Percentiles rank a stretch among this genome's conserved stretches.
phyloP scores from a whole-genome alignment of 2,888 invertebrate genomes.

The Synanthedon vespiformis region DNA sequence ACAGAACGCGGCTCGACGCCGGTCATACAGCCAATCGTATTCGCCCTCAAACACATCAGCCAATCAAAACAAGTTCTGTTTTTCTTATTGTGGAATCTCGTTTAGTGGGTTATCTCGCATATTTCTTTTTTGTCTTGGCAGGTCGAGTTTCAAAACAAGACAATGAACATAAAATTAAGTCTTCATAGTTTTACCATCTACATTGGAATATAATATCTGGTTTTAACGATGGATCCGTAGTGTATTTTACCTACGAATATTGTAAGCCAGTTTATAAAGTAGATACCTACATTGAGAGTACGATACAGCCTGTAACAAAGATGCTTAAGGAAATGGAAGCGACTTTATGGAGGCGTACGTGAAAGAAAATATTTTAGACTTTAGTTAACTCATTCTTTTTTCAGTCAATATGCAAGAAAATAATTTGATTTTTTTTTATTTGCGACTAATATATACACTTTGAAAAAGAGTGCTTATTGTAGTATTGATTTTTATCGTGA shows the following conservation, averaged over 20 bases:
- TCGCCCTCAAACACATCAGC: constrained; percentile 37
- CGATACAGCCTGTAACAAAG: background rate
- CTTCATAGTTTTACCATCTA: background rate
- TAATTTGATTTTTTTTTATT: too few relatives aligned
- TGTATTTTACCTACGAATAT: background rate
- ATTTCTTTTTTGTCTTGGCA: constrained; percentile 44
- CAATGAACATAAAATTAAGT: background rate
- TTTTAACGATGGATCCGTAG: background rate
- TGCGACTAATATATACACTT: too few relatives aligned
- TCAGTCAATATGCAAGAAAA: too few relatives aligned
- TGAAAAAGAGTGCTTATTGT: too few relatives aligned
- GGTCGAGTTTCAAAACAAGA: constrained; percentile 28
- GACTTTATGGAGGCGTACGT: background rate
- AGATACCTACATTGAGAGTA: background rate
- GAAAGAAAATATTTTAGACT: too few relatives aligned
- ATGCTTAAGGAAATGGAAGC: constrained; percentile 5
- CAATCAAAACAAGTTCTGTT: constrained; percentile 40
- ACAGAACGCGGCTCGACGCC: constrained; percentile 45
- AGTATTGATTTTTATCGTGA: too few relatives aligned
- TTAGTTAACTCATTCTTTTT: too few relatives aligned
- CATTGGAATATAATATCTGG: background rate
- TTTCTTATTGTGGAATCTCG: constrained; percentile 5
- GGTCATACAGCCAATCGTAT: constrained; percentile 42
- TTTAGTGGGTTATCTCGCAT: too few relatives aligned
- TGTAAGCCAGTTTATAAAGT: background rate